Conservation (phyloP, 1,140 invertebrate genomes). For the Nasonia vitripennis region DNA sequence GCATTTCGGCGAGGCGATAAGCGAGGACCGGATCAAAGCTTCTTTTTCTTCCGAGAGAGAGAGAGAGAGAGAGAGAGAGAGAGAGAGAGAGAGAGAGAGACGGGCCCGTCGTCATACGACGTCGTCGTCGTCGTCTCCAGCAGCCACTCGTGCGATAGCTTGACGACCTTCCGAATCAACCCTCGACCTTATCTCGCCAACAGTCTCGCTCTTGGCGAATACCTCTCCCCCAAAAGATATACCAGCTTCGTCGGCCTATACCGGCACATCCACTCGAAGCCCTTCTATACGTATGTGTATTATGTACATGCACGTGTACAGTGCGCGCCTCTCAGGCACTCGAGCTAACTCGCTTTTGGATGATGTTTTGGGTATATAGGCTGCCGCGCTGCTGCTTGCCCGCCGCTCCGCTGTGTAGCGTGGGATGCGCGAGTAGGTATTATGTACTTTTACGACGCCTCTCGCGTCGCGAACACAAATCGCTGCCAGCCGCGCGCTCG, state of each 20-base stretch:
- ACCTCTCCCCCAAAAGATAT: neutral
- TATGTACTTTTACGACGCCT: constrained; percentile 3
- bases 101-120: no score
- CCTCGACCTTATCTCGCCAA: constrained; percentile 2
- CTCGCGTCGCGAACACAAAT: neutral
- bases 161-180: constrained; percentile 34
- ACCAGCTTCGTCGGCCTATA: neutral
- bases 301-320: neutral
- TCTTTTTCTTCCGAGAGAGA: neutral
- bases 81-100: neutral
- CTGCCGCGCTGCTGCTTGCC: no score
- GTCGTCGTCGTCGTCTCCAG: neutral
- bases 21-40: neutral
- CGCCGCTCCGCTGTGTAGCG: no score
- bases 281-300: neutral
- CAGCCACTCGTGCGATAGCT: constrained; percentile 12
- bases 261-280: neutral
- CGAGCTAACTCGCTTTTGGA: neutral
- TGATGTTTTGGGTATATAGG: neutral
- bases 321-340: neutral
- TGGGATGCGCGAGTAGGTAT: neutral
- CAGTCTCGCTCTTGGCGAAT: neutral
- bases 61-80: no score
- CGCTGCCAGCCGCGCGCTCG: neutral
- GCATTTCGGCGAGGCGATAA: neutral